phyloP scores from a whole-genome alignment of 92 coral and sea anemone species.

The Galaxea fascicularis region DNA sequence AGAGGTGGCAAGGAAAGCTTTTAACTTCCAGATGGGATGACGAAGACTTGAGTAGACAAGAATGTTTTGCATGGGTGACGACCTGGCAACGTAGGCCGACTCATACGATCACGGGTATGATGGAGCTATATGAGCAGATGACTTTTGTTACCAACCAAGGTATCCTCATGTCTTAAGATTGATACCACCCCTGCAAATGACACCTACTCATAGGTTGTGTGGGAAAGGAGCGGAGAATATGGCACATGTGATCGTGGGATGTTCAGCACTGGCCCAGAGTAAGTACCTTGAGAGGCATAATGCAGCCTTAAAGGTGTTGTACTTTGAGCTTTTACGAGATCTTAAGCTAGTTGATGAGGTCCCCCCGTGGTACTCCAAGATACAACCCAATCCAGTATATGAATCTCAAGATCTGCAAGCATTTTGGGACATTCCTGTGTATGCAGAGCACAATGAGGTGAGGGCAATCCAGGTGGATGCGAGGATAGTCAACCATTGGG shows the following conservation, averaged over 20 bases:
- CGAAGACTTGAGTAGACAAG: too few relatives aligned
- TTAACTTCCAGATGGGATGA: too few relatives aligned
- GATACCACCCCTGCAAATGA: not conserved
- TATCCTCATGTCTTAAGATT: not conserved
- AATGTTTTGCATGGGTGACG: too few relatives aligned
- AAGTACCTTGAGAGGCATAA: slow-evolving; percentile 39
- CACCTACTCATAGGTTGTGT: not conserved
- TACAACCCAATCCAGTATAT: not conserved
- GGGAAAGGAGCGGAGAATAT: not conserved
- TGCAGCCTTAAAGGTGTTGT: slow-evolving; percentile 46
- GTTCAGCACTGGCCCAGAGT: slow-evolving; percentile 41
- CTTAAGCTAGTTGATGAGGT: too few relatives aligned
- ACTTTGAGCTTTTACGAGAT: too few relatives aligned
- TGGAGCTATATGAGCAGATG: not conserved
- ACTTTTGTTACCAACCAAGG: not conserved
- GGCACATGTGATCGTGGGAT: slow-evolving; percentile 5
- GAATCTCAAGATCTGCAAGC: not conserved
- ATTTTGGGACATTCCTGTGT: not conserved
- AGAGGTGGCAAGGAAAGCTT: too few relatives aligned
- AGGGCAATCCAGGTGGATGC: not conserved
- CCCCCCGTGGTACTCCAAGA: too few relatives aligned
- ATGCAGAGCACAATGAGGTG: not conserved
- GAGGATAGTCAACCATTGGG: not conserved
- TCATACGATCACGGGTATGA: too few relatives aligned
- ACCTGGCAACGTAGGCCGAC: too few relatives aligned